Percentiles rank a stretch among this genome's conserved stretches.
These are phyloP conservation scores for Orientallactaga bullata DNA, from an alignment of 2,113 vertebrate species.

Conservation along the genomic window DNA sequence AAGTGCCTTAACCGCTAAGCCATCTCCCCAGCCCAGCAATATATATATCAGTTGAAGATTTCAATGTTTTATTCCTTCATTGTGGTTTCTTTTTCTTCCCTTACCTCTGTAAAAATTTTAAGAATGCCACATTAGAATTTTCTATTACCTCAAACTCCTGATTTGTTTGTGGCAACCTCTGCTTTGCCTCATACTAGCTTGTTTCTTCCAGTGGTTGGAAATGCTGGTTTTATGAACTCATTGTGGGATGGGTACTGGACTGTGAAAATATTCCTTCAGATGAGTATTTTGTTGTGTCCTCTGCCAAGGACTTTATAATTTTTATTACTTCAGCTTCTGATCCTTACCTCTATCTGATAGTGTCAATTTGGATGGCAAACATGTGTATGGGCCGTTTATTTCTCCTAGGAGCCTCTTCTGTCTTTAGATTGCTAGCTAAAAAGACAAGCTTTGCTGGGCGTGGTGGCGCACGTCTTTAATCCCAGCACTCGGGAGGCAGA, in stretches of 20 bases:
- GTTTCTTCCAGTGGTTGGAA: neutral
- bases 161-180: neutral
- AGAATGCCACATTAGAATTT: neutral
- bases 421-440: neutral
- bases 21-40: too few relatives aligned
- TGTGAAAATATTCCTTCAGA: neutral
- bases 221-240: neutral
- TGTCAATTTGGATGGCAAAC: too few relatives aligned
- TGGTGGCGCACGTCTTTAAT: too few relatives aligned
- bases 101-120: slow-evolving; percentile 25
- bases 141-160: neutral
- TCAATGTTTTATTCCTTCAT: neutral
- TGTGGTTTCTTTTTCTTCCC: slow-evolving; percentile 33
- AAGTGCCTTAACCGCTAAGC: too few relatives aligned
- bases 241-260: neutral
- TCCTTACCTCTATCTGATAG: too few relatives aligned
- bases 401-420: neutral
- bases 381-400: neutral
- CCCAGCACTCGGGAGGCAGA: too few relatives aligned
- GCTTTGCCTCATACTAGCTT: neutral
- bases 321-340: neutral
- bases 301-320: neutral
- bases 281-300: neutral
- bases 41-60: too few relatives aligned
- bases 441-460: too few relatives aligned